Evolutionary conservation across 2,113 vertebrate species (phyloP).

Genomic region (Scatophagus argus): DNA sequence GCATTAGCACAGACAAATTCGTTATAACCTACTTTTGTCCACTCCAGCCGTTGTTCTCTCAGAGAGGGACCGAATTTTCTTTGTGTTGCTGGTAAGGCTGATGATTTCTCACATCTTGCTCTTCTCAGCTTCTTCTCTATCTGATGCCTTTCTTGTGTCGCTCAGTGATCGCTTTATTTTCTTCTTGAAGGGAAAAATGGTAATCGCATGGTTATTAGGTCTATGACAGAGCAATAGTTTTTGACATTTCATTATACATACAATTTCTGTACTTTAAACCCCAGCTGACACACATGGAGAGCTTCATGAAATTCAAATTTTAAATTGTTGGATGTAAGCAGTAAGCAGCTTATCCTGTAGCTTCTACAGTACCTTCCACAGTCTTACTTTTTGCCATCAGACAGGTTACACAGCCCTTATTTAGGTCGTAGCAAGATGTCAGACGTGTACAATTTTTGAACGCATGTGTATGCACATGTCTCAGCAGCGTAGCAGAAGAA

Average conservation of each 20-base stretch:
- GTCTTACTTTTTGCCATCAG: neutral
- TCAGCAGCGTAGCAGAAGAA: constrained; percentile 10
- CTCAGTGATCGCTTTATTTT: neutral
- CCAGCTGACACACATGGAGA: neutral
- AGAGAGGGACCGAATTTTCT: constrained; percentile 34
- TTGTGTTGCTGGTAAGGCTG: constrained; percentile 40
- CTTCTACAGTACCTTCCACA: neutral
- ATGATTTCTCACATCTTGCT: neutral
- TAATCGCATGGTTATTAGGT: neutral
- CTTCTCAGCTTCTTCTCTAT: constrained; percentile 6
- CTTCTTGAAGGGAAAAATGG: neutral
- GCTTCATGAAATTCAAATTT: neutral
- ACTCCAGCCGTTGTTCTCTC: neutral
- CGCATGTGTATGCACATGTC: neutral
- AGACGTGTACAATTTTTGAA: neutral
- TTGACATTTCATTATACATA: neutral
- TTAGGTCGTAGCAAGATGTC: neutral
- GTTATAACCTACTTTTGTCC: constrained; percentile 38
- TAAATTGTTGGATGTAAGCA: neutral
- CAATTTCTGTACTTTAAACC: neutral
- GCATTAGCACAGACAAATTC: constrained; percentile 48
- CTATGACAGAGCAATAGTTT: neutral
- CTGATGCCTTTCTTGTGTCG: neutral
- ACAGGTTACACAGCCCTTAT: neutral
- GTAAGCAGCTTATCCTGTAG: neutral